phyloP scores from a whole-genome alignment of 2,888 invertebrate genomes.

The Netelia virgata region DNA sequence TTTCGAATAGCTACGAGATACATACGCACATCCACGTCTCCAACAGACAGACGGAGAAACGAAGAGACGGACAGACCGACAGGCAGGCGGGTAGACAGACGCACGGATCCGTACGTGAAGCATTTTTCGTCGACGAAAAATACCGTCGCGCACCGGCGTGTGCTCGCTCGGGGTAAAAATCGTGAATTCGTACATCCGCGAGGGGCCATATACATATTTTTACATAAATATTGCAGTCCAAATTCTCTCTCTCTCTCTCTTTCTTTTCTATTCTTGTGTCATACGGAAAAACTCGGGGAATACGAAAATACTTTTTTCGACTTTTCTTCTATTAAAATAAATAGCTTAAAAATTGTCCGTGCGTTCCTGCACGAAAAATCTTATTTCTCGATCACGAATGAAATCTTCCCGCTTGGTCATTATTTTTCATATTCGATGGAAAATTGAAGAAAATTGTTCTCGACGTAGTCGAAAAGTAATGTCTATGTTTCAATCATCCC shows the following conservation, averaged over 20 bases:
- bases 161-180: slow-evolving; percentile 20
- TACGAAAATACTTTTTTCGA: slow-evolving; percentile 19
- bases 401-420: too few species aligned
- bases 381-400: background rate
- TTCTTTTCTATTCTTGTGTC: background rate
- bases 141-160: background rate
- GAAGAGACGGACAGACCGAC: background rate
- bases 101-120: slow-evolving; percentile 11
- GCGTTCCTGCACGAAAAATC: background rate
- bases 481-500: too few species aligned
- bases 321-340: slow-evolving; percentile 5
- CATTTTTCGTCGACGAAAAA: slow-evolving; percentile 38
- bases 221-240: slow-evolving; percentile 49
- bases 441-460: too few species aligned
- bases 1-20: slow-evolving; percentile 25
- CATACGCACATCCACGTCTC: background rate
- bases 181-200: slow-evolving; percentile 40
- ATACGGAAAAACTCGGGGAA: background rate
- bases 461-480: too few species aligned
- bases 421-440: too few species aligned
- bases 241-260: background rate
- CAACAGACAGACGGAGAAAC: background rate
- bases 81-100: background rate
- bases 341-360: background rate
- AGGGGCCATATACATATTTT: slow-evolving; percentile 48